Evolutionary conservation across 2,888 invertebrate genomes (phyloP), one percentile per base, ranked within the genome.

Genomic region (Dasysyrphus tricinctus): DNA sequence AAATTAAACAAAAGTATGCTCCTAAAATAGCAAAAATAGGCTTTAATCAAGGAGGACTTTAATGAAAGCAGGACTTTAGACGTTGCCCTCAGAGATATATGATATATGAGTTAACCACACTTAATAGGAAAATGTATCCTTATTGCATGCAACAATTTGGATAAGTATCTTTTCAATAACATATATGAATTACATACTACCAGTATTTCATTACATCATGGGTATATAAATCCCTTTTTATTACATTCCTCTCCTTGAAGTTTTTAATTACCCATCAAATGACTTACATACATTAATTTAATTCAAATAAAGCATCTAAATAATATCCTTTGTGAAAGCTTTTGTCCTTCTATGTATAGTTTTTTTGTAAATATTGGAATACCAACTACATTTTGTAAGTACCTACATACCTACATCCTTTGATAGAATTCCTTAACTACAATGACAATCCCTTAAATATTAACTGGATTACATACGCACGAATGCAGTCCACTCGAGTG

Each of bases 391-490:
- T 29, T 44, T 63, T 6, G 16, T 44, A 37, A 42, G 19, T 19
- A 65, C 2, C 3, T 42, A n/a, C n/a, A n/a, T n/a, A n/a, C 11
- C 11, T 44, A n/a, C 14, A 56, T 54, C 81, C 85, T 85, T 85
- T 85, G 81, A 63, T 63, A 34, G 63, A 59, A 85, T 85, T 85
- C 81, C 85, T 54, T 3, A 14, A 65, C 5, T 16, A 85, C 47
- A 81, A 74, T 61, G 69, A 2, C 37, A 82, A 86, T 86, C 82
- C 75, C 65, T 72, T 82, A 39, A 67, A 82, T 47, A 82, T 82
- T 75, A 86, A 82, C 78, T 49, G 78, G 86, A 86, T 86, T 82
- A 82, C 75, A 75, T 75, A 78, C 79, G 82, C 79, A 86, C 61
- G 82, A 39, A 47, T 79, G 86, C 82, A 86, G 72, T 79, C 51